Base-by-base conservation (phyloP, 2,888 invertebrate genomes). In the Athripsodes cinereus region DNA sequence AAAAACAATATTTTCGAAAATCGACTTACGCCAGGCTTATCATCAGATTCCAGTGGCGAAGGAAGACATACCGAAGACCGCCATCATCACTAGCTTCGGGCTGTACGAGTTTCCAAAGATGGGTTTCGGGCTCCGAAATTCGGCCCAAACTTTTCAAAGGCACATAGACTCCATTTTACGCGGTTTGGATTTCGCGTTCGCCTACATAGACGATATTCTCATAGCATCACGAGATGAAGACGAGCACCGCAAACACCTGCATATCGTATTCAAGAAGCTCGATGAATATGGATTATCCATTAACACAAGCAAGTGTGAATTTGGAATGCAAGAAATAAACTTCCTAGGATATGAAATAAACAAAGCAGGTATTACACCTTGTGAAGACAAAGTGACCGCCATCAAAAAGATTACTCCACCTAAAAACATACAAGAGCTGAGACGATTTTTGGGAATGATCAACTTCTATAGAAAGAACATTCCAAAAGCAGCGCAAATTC, bases 31-130 rank as follows among this genome's bases (percentile, higher is more conserved):
- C 5, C 52, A 63, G 18, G 71, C 71, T 1, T 73, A 67, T 55
- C 64, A 70, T 55, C 68, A 71, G 22, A 71, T 73, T 22, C 69
- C 70, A 0, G 66, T 74, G 20, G 62, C 57, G 2, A 50, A 62
- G 2, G 66, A 66, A 16, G 69, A 72, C 58, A 66, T 72, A 13
- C 59, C 50, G 1, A 73, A 73, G 61, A 71, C 71, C 2, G 71
- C 69, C 0, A 67, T 72, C 1, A 68, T 60, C 1, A 72, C 71
- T 2, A 57, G 71, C 2, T 72, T 67, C 53, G 71, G 72, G 56
- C 57, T 71, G 2, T 72, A 67, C 53, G 71, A 72, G 55, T 70
- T 67, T 51, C 8, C 60, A 0, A 35, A 52, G n/a, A 40, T 40
- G 40, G 13, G 13, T 16, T 40, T 40, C 13, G 40, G 8, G 71